Conservation (phyloP, 2,888 invertebrate species). For the Apamea epomidion region DNA sequence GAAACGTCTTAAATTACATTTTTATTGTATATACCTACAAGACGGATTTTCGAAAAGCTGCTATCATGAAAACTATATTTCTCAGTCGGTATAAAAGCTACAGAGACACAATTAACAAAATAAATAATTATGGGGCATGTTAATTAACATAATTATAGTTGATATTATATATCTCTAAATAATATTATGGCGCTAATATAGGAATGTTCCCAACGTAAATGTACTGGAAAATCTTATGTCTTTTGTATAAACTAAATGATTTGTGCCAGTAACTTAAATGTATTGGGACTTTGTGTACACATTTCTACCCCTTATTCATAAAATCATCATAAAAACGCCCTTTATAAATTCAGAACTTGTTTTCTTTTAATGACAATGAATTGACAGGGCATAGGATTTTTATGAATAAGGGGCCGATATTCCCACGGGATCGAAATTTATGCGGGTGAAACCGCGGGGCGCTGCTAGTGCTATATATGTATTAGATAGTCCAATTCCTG, state of each 20-base stretch:
- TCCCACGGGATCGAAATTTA: too few relatives aligned
- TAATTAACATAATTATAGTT: conserved; percentile 6
- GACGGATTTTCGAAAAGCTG: conserved; percentile 29
- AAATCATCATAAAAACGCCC: background rate
- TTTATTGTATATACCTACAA: background rate
- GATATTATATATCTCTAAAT: conserved; percentile 39
- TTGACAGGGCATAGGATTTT: background rate
- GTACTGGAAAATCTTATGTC: conserved; percentile 23
- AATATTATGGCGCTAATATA: conserved; percentile 52
- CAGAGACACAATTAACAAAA: conserved; percentile 6
- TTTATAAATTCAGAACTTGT: background rate
- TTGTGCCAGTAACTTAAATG: conserved; percentile 50
- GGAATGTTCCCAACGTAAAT: conserved; percentile 48
- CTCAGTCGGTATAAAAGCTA: conserved; percentile 50
- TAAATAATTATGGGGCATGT: conserved; percentile 4
- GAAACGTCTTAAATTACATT: background rate
- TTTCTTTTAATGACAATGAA: background rate
- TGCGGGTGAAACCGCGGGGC: too few relatives aligned
- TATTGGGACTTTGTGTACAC: conserved; percentile 1
- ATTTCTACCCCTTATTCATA: background rate
- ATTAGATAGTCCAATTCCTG: too few relatives aligned
- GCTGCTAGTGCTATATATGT: too few relatives aligned
- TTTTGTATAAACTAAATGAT: conserved; percentile 42
- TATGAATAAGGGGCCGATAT: background rate
- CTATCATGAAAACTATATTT: conserved; percentile 9